Evolutionary conservation across 2,797 vertebrate genomes (phyloP).

Genomic region (Rhabdomys pumilio): DNA sequence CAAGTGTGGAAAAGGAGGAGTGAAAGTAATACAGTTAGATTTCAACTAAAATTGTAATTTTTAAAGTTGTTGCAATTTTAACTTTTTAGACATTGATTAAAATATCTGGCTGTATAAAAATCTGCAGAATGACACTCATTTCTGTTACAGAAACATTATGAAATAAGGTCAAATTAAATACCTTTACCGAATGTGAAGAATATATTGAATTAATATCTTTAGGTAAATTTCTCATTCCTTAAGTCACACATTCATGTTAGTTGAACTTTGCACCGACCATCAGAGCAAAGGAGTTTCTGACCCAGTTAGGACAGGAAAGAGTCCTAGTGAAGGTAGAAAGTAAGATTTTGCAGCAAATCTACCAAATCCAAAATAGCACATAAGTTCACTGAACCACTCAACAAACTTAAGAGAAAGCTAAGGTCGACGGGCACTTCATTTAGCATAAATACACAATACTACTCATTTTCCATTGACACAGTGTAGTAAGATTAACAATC

Average conservation of each 20-base stretch:
- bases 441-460: not conserved
- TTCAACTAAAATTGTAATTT: not conserved
- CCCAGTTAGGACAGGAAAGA: not conserved
- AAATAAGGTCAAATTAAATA: not conserved
- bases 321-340: not conserved
- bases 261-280: not conserved
- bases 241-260: not conserved
- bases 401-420: not conserved
- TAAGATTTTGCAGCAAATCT: not conserved
- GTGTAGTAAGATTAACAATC: not conserved
- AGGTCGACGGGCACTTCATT: not conserved
- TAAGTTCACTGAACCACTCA: rapidly evolving
- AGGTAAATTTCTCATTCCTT: not conserved
- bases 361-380: not conserved
- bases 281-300: not conserved
- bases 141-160: not conserved
- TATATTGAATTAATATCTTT: not conserved
- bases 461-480: not conserved
- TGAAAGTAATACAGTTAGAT: not conserved
- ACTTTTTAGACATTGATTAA: slow-evolving; percentile 22
- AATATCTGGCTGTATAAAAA: not conserved
- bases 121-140: not conserved
- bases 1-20: not conserved
- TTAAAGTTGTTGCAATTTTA: not conserved
- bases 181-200: not conserved